phyloP scores from a whole-genome alignment of 2,888 invertebrate genomes.

The Cacoxenus indagator region DNA sequence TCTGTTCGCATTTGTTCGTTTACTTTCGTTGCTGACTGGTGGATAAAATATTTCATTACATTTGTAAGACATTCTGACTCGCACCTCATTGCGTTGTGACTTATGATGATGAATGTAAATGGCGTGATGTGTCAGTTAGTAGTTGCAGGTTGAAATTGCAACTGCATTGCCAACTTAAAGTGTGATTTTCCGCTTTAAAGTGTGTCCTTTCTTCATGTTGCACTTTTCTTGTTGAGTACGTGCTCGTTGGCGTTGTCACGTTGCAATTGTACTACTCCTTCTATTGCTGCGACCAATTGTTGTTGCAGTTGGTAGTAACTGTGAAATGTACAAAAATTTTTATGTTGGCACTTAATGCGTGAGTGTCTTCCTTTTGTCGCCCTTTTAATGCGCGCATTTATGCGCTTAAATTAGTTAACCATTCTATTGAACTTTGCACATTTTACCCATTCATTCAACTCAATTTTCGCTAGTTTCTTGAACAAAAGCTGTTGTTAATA shows the following conservation, averaged over 20 bases:
- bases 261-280: conserved; percentile 38
- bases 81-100: conserved; percentile 50
- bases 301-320: conserved; percentile 20
- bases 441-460: conserved; percentile 30
- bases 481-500: conserved; percentile 55
- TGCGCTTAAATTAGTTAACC: conserved; percentile 53
- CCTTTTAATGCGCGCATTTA: neutral
- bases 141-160: neutral
- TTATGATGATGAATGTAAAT: conserved; percentile 71
- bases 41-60: conserved; percentile 61
- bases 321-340: conserved; percentile 42
- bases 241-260: conserved; percentile 53
- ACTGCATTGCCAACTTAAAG: conserved; percentile 26
- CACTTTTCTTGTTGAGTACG: conserved; percentile 36
- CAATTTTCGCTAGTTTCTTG: neutral
- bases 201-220: conserved; percentile 11
- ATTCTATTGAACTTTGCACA: conserved; percentile 29
- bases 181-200: conserved; percentile 44
- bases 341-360: conserved; percentile 2
- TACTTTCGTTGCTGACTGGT: conserved; percentile 20
- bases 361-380: neutral
- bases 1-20: conserved; percentile 30
- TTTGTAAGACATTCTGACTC: conserved; percentile 38
- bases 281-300: conserved; percentile 2
- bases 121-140: conserved; percentile 45